Evolutionary conservation across 2,888 invertebrate genomes (phyloP), one percentile per base, ranked within the genome.

Genomic region (Phyto melanocephala): DNA sequence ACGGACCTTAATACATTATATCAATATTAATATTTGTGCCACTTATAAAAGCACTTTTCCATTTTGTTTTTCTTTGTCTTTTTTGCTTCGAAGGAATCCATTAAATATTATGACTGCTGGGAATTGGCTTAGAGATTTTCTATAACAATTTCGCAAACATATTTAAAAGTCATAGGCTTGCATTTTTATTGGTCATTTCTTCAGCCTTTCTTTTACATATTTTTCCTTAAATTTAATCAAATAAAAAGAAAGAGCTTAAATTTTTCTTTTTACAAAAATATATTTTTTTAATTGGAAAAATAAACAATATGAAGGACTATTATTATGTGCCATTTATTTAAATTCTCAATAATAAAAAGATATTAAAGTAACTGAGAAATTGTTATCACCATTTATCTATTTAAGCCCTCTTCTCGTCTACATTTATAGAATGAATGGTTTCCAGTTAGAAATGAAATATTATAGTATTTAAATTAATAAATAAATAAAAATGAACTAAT

Each of bases 51-150:
- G 13, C 28, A 54, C 50, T 54, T 70, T 47, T 20, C 15, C 45
- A 20, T 22, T 70, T 58, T 42, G 56, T 20, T 47, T 28, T 45
- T 33, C 58, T 13, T 35, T 40, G 24, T 33, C 45, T 74, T 15
- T n/a, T n/a, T 7, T 52, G 28, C 33, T 50, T 42, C 45, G n/a
- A 28, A 28, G 6, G 35, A 67, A 67, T 67, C 74, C 62, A 80
- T 80, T 80, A 80, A 80, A 80, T 74, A 37, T 74, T 74, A 80
- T 74, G 74, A 80, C 74, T 68, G 24, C 42, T 68, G 74, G 68
- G 58, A 80, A 70, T 80, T 74, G 74, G 54, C 10, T 74, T 54
- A 63, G 33, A 63, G 56, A 70, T 52, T 77, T 63, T 63, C 35
- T 33, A 52, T 22, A 37, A 60, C n/a, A 37, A 50, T 72, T 62